Base-by-base conservation (phyloP, 2,888 invertebrate species). In the Gymnoscelis rufifasciata region DNA sequence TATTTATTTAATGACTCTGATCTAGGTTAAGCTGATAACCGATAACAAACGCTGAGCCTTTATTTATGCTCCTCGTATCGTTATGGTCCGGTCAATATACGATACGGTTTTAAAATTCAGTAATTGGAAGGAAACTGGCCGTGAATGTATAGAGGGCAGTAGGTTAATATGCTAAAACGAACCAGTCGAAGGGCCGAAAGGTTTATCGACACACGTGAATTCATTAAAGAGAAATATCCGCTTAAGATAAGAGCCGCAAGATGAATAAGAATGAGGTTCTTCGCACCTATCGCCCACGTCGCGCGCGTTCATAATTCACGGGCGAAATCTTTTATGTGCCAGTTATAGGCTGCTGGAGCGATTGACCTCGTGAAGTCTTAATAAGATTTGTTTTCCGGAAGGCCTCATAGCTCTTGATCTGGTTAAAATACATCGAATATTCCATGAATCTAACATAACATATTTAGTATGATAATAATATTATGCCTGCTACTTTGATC, bases 371-470 rank as follows among this genome's bases (percentile, higher is more conserved):
- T 62, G 59, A 62, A 60, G 63, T 64, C 62, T 69, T 63, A 64
- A 54, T 54, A 46, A 54, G 54, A 64, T 63, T 64, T 69, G 61
- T 47, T 72, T 80, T 80, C 76, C 78, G 75, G 69, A 61, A 52
- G 46, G 66, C 70, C 72, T 64, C 78, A 78, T 71, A 71, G 60
- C 50, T 57, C 53, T 60, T 57, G 61, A 62, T 71, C 62, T 60
- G 55, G 60, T 68, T 65, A 66, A 54, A 61, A 49, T 57, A 59
- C 28, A 35, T 48, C 64, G 69, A 67, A 69, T 73, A 74, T 75
- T 72, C 64, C 63, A 62, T 66, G 54, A 61, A 53, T 78, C 81
- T 76, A 72, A 64, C 74, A 75, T 78, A 74, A 3, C 64, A 66
- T 71, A 1, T 60, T 54, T n/a, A n/a, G n/a, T n/a, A n/a, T n/a